Conservation (phyloP, 2,797 vertebrate species). For the Malurus leucopterus region DNA sequence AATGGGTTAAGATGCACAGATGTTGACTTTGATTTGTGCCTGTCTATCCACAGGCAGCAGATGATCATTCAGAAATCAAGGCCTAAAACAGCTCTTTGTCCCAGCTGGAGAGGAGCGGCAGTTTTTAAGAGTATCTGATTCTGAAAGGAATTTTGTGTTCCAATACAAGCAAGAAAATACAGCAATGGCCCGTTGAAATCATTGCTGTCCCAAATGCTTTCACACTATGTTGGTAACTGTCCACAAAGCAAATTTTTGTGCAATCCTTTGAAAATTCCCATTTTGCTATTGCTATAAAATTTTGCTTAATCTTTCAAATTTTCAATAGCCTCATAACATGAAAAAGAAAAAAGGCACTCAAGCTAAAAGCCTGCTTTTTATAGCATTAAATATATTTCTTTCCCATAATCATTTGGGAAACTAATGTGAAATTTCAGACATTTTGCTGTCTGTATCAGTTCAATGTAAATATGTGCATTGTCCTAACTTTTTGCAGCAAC, state of each 20-base stretch:
- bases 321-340: neutral
- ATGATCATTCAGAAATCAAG: constrained; percentile 15
- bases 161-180: neutral
- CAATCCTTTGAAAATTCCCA: neutral
- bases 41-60: constrained; percentile 22
- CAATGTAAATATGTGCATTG: neutral
- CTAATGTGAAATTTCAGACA: neutral
- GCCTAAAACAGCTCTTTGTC: neutral
- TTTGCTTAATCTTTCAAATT: neutral
- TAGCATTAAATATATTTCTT: neutral
- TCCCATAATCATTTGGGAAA: neutral
- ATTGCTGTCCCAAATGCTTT: neutral
- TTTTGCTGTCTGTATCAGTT: neutral
- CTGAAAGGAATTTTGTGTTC: neutral
- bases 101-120: constrained; percentile 11
- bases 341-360: neutral
- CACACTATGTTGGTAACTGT: neutral
- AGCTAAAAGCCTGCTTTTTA: constrained; percentile 12
- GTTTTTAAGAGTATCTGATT: neutral
- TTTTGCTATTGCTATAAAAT: neutral
- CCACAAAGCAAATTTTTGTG: neutral
- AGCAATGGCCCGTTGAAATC: neutral
- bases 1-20: constrained; percentile 17
- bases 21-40: constrained; percentile 51
- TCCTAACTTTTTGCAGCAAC: neutral